phyloP scores from a whole-genome alignment of 1,140 invertebrate genomes.

The Drosophila obscura region DNA sequence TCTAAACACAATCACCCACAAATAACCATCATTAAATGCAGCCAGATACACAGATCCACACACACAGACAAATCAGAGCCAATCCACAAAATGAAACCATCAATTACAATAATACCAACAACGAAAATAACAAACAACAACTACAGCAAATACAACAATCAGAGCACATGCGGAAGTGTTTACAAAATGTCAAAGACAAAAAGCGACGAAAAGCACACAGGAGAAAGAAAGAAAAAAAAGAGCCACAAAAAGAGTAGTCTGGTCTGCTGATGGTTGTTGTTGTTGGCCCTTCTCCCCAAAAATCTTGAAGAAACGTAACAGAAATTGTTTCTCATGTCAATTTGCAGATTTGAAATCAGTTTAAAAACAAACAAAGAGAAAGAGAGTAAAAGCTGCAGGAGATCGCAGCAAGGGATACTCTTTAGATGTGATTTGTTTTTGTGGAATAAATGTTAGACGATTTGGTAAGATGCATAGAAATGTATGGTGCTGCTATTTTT shows the following conservation, averaged over 20 bases:
- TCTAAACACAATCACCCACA: slow-evolving; percentile 56
- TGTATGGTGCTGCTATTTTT: too few relatives aligned
- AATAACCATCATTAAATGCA: slow-evolving; percentile 76
- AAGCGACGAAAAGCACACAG: too few relatives aligned
- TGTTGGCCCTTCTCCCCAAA: slow-evolving; percentile 39
- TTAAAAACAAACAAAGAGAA: slow-evolving; percentile 36
- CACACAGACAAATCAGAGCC: slow-evolving; percentile 39
- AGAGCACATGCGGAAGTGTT: slow-evolving; percentile 75
- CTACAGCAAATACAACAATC: slow-evolving; percentile 24
- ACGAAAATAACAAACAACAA: slow-evolving; percentile 26
- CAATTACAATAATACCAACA: slow-evolving; percentile 67
- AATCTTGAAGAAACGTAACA: slow-evolving; percentile 45
- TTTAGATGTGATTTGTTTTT: too few relatives aligned
- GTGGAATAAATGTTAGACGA: too few relatives aligned
- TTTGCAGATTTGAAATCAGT: slow-evolving; percentile 65
- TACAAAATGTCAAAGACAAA: slow-evolving; percentile 69
- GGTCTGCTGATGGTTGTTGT: not conserved
- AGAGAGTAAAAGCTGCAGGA: too few relatives aligned
- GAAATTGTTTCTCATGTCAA: slow-evolving; percentile 76
- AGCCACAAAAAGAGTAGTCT: slow-evolving; percentile 16
- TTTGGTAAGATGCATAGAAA: too few relatives aligned
- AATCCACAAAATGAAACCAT: slow-evolving; percentile 66
- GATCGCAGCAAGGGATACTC: too few relatives aligned
- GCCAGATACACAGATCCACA: slow-evolving; percentile 34
- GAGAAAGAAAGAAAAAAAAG: too few relatives aligned